Percentiles rank a stretch among this genome's conserved stretches.
Evolutionary conservation across 2,113 vertebrate species (phyloP).

Genomic region (Dendropsophus ebraccatus): DNA sequence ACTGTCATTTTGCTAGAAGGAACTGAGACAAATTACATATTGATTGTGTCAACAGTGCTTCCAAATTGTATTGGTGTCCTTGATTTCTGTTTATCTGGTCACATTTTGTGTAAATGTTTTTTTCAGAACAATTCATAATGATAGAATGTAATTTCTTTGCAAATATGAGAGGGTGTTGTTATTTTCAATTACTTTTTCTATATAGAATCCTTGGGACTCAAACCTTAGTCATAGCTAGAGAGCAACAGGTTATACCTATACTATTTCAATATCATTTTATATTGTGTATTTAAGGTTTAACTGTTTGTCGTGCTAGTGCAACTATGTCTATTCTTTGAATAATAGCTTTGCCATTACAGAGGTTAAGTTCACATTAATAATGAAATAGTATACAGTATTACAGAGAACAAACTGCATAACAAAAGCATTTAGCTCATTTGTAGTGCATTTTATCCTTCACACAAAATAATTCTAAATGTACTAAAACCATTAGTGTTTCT

Average conservation of each 20-base stretch:
- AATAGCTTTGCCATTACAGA: neutral
- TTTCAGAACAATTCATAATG: constrained; percentile 28
- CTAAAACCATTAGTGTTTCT: neutral
- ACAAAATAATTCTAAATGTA: neutral
- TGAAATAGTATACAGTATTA: neutral
- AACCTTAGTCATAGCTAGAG: neutral
- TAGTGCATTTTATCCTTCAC: neutral
- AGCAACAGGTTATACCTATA: neutral
- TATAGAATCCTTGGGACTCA: constrained; percentile 10
- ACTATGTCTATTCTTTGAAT: neutral
- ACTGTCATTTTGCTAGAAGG: constrained; percentile 55
- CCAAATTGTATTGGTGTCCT: constrained; percentile 46
- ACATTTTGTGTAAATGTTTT: constrained; percentile 39
- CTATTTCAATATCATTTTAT: neutral
- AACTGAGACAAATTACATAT: constrained; percentile 59
- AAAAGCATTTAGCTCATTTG: neutral
- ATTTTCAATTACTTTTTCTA: constrained; percentile 34
- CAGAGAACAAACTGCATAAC: neutral
- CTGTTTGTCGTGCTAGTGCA: neutral
- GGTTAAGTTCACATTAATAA: neutral
- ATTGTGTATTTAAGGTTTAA: neutral
- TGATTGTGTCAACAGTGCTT: constrained; percentile 51
- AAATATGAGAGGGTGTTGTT: constrained; percentile 7
- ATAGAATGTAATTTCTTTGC: constrained; percentile 46
- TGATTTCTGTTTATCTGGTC: constrained; percentile 54